Conservation (phyloP, 2,888 invertebrate genomes). For the Parnassius apollo region DNA sequence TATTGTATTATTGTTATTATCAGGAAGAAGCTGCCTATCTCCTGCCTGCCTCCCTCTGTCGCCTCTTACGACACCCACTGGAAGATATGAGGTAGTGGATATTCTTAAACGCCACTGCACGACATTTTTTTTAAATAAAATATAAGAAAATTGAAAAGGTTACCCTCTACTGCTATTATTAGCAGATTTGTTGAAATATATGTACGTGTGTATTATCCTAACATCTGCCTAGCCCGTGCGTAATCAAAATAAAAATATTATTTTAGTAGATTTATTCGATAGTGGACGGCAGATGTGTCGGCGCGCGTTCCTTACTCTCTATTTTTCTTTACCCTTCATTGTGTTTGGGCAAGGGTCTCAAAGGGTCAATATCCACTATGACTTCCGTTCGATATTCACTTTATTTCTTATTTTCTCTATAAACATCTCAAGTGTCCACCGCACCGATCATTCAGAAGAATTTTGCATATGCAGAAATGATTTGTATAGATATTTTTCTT, state of each 20-base stretch:
- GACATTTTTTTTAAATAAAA: no score
- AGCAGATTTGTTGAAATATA: constrained; percentile 21
- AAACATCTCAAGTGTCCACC: constrained; percentile 58
- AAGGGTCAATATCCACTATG: constrained; percentile 69
- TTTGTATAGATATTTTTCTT: constrained; percentile 21
- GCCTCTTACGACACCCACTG: no score
- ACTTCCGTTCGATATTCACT: constrained; percentile 69
- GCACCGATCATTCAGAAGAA: constrained; percentile 47
- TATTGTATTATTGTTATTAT: no score
- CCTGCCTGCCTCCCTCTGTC: no score
- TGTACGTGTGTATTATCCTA: constrained; percentile 49
- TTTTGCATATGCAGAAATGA: constrained; percentile 39
- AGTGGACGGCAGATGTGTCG: constrained; percentile 74
- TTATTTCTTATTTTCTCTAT: constrained; percentile 61
- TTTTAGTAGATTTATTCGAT: constrained; percentile 80
- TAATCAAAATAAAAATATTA: constrained; percentile 81
- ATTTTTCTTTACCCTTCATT: constrained; percentile 71
- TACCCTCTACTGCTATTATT: no score
- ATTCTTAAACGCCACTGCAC: no score
- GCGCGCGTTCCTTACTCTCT: constrained; percentile 58
- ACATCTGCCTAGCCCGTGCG: constrained; percentile 77
- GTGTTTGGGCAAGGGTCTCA: constrained; percentile 63
- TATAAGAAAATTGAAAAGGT: no score
- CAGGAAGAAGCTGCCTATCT: no score
- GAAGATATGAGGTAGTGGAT: no score